phyloP scores from a whole-genome alignment of 1,140 invertebrate species.

The Harpegnathos saltator region DNA sequence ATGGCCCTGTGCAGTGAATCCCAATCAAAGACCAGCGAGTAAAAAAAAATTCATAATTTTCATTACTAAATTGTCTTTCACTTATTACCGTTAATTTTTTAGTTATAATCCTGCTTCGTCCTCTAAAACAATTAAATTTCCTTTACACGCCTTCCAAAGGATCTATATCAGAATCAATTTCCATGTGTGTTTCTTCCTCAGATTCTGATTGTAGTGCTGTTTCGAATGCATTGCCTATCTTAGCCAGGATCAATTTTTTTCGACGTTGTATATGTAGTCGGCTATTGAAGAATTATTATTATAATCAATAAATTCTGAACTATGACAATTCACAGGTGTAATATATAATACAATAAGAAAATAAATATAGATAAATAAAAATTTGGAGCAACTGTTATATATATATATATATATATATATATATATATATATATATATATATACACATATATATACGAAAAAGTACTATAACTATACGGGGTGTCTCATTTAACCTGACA shows the following conservation, averaged over 20 bases:
- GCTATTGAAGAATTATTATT: conserved; percentile 10
- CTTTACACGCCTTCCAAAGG: not conserved
- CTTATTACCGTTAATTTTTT: not conserved
- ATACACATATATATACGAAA: too few relatives aligned
- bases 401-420: too few relatives aligned
- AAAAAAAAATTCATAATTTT: not conserved
- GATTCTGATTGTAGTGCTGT: conserved; percentile 15
- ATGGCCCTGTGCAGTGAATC: too few relatives aligned
- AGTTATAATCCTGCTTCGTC: not conserved
- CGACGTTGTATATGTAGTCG: not conserved
- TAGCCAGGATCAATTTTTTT: conserved; percentile 18
- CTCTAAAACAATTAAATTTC: not conserved
- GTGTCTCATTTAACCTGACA: too few relatives aligned
- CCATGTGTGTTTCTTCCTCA: not conserved
- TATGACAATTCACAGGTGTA: not conserved
- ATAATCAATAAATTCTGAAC: not conserved
- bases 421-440: too few relatives aligned
- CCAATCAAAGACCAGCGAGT: not conserved
- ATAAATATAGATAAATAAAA: not conserved
- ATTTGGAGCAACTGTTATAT: too few relatives aligned
- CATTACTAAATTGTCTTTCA: not conserved
- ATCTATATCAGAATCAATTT: not conserved
- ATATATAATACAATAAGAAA: not conserved
- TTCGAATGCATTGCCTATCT: conserved; percentile 29
- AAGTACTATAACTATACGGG: too few relatives aligned